Conservation (phyloP, 2,797 vertebrate species). For the Trachops cirrhosus region DNA sequence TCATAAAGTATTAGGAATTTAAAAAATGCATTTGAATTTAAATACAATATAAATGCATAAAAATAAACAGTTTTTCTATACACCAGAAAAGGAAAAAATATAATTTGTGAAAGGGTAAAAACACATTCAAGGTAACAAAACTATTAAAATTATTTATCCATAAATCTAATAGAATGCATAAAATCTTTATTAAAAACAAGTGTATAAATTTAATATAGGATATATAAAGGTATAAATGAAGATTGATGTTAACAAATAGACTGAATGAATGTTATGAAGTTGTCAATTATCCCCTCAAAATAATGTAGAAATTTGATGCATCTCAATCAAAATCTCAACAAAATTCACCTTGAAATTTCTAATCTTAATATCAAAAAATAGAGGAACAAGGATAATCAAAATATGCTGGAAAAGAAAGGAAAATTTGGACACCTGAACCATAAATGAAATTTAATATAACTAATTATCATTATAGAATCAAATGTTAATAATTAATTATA, state of each 20-base stretch:
- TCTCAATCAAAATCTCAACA: not conserved
- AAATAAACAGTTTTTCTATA: not conserved
- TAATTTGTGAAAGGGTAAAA: not conserved
- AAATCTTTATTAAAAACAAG: not conserved
- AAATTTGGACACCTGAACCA: not conserved
- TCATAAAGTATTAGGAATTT: not conserved
- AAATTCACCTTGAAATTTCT: not conserved
- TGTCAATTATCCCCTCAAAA: not conserved
- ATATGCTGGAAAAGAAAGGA: not conserved
- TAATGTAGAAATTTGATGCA: not conserved
- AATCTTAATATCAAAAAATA: not conserved
- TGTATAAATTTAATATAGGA: not conserved
- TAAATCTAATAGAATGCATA: not conserved
- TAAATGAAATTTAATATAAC: not conserved
- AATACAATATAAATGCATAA: not conserved
- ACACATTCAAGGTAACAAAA: not conserved
- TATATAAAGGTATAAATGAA: not conserved
- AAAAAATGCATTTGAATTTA: not conserved
- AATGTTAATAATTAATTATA: not conserved
- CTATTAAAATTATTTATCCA: not conserved
- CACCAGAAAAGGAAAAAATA: not conserved
- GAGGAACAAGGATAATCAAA: not conserved
- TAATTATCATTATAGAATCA: not conserved
- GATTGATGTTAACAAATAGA: not conserved
- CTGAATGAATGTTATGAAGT: not conserved